A percentile compares a stretch with the other conserved stretches of the same genome.
Conservation (phyloP, 2,113 vertebrate species). For the Phalacrocorax brasilianus region DNA sequence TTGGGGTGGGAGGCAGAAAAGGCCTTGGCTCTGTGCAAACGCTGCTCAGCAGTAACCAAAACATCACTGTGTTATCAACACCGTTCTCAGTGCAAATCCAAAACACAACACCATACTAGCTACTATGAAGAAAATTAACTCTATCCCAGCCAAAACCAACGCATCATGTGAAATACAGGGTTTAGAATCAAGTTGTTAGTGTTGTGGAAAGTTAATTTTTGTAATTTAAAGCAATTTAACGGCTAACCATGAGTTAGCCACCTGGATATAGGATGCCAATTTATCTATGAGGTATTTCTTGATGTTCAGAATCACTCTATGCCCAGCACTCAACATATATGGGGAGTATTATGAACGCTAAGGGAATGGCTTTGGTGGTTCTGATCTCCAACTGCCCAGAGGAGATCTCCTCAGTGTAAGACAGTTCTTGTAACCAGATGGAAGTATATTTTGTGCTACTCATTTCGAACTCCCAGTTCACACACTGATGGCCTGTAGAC, state of each 20-base stretch:
- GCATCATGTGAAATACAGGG: neutral
- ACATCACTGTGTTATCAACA: too few species aligned
- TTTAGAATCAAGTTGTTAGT: neutral
- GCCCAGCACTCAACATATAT: neutral
- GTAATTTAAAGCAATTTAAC: neutral
- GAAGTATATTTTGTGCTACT: neutral
- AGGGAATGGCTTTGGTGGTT: neutral
- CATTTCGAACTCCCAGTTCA: conserved; percentile 6
- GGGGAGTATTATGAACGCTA: neutral
- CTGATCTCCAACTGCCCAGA: neutral
- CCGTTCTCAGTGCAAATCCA: too few species aligned
- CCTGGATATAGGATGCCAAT: neutral
- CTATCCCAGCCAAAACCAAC: too few species aligned
- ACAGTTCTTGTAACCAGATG: neutral
- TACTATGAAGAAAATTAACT: too few species aligned
- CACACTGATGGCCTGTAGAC: neutral
- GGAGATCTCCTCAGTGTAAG: neutral
- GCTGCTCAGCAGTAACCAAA: too few species aligned
- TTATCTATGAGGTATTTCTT: neutral
- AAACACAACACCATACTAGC: too few species aligned
- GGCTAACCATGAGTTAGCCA: neutral
- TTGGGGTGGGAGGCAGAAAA: too few species aligned
- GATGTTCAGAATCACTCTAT: neutral
- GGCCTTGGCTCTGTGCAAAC: too few species aligned
- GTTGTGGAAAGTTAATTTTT: neutral